These are phyloP conservation scores for Hippolais icterina DNA, from an alignment of 2,113 vertebrate genomes.

Conservation along the genomic window DNA sequence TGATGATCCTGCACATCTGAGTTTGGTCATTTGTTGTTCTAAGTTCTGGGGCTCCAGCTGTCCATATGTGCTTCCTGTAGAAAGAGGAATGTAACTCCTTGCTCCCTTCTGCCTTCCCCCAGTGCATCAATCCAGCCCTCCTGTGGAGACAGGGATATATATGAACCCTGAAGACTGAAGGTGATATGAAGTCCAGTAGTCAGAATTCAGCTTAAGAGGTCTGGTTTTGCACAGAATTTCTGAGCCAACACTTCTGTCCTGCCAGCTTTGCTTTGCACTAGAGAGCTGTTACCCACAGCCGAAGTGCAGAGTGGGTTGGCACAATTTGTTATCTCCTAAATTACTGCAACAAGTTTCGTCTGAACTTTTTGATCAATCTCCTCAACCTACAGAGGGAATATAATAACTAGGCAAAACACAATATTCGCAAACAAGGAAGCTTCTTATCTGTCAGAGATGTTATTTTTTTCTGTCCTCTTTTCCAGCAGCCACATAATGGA, in stretches of 20 bases:
- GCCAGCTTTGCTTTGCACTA: background rate
- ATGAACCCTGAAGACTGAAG: accelerated
- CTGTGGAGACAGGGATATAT: background rate
- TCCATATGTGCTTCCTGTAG: background rate
- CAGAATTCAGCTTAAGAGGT: background rate
- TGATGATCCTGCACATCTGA: background rate
- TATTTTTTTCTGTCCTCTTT: background rate
- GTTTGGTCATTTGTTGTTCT: background rate
- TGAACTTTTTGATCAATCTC: background rate
- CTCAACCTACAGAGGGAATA: background rate
- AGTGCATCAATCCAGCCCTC: background rate
- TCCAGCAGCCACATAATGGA: background rate
- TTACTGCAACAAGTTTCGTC: background rate
- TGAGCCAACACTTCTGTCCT: background rate
- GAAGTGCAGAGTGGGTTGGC: background rate
- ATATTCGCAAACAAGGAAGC: background rate
- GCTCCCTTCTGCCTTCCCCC: background rate
- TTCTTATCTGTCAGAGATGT: background rate
- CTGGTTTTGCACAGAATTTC: background rate
- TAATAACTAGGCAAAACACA: background rate
- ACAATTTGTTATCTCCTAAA: background rate
- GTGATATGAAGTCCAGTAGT: background rate
- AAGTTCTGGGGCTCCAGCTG: background rate
- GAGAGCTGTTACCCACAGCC: background rate
- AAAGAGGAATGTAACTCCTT: background rate